Evolutionary conservation across 2,113 vertebrate species (phyloP).

Genomic region (Hemiscyllium ocellatum): DNA sequence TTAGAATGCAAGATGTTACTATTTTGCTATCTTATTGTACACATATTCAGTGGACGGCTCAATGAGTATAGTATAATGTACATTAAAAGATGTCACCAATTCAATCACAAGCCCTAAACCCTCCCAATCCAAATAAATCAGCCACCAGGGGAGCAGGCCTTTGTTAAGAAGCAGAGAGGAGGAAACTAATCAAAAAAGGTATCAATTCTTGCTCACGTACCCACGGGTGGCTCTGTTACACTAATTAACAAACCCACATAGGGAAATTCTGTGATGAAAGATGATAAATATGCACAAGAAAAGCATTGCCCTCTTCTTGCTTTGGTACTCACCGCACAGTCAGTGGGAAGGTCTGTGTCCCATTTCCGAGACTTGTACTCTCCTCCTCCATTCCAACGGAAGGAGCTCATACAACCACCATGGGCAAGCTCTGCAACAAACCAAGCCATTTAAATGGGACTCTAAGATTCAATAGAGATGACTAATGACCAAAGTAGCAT

Average conservation of each 20-base stretch:
- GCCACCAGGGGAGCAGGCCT: background rate
- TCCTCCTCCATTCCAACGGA: conserved; percentile 85
- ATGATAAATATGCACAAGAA: background rate
- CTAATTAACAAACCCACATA: background rate
- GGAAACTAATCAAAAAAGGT: background rate
- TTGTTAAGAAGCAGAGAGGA: background rate
- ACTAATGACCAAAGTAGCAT: background rate
- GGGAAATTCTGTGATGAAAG: background rate
- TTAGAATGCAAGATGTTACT: background rate
- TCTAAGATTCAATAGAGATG: background rate
- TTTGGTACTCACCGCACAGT: conserved; percentile 73
- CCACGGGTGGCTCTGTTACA: background rate
- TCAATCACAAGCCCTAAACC: background rate
- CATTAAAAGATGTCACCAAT: background rate
- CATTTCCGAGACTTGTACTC: conserved; percentile 87
- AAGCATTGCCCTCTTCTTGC: background rate
- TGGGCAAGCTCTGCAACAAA: conserved; percentile 75
- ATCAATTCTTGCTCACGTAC: background rate
- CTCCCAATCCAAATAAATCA: background rate
- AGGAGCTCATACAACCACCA: conserved; percentile 95
- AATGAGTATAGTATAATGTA: background rate
- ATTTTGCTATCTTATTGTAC: background rate
- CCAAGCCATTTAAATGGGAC: background rate
- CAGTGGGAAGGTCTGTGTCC: conserved; percentile 88
- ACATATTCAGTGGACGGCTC: background rate